Evolutionary conservation across 2,113 vertebrate genomes (phyloP).

Genomic region (Catharus bicknelli): DNA sequence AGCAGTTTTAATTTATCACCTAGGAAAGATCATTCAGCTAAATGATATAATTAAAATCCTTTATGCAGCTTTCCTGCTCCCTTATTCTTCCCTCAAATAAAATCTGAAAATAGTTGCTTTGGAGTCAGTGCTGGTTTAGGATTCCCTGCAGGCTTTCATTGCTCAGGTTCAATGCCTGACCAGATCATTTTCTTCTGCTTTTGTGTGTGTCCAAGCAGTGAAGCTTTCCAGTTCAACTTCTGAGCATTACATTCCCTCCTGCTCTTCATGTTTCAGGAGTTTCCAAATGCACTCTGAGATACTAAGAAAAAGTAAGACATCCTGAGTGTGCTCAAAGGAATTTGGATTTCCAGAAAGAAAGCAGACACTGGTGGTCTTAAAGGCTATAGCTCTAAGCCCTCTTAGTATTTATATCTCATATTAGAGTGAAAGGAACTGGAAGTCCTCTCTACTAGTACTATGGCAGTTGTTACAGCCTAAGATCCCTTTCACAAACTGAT

Average conservation of each 20-base stretch:
- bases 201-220: not conserved
- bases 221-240: not conserved
- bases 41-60: not conserved
- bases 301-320: not conserved
- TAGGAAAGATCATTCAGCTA: not conserved
- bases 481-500: not conserved
- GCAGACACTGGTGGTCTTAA: not conserved
- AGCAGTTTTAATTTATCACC: not conserved
- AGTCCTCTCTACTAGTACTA: not conserved
- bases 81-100: not conserved
- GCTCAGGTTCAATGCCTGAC: not conserved
- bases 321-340: not conserved
- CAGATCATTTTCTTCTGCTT: not conserved
- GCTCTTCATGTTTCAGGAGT: not conserved
- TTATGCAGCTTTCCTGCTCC: not conserved
- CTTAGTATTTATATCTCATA: not conserved
- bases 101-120: not conserved
- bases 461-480: not conserved
- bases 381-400: not conserved
- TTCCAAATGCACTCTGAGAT: not conserved
- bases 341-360: not conserved
- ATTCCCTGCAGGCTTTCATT: slow-evolving; percentile 7
- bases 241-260: not conserved
- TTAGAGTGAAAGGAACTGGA: not conserved
- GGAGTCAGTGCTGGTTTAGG: not conserved